These are phyloP conservation scores for Stenopsyche tienmushanensis DNA, from an alignment of 1,140 invertebrate species.

Conservation along the genomic window DNA sequence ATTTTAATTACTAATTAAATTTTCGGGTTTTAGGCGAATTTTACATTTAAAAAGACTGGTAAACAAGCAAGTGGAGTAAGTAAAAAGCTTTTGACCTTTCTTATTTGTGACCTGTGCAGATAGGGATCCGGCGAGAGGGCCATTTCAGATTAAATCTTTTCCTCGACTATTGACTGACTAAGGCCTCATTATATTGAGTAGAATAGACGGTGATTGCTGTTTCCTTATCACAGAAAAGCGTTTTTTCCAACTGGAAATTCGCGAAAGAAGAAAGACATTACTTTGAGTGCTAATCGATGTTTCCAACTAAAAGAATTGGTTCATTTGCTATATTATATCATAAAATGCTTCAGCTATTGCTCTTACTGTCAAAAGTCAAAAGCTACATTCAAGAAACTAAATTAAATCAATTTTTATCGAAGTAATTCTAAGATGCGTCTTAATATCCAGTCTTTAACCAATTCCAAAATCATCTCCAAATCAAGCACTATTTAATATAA, in stretches of 20 bases:
- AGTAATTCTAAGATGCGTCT: no score
- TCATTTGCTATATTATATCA: no score
- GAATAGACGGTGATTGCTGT: conserved; percentile 28
- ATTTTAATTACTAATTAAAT: conserved; percentile 9
- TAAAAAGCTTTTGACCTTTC: conserved; percentile 1
- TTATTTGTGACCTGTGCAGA: background rate
- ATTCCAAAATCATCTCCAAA: no score
- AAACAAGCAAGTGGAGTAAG: background rate
- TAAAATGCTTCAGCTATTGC: no score
- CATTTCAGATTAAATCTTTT: conserved; percentile 23
- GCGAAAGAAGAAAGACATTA: no score
- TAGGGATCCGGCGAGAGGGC: background rate
- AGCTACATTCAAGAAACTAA: no score
- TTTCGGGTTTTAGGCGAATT: background rate
- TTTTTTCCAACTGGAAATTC: background rate
- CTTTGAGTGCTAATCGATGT: background rate
- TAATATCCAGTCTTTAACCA: no score
- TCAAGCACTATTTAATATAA: no score
- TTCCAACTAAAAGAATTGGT: no score
- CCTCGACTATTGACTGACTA: conserved; percentile 3
- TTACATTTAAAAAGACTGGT: background rate
- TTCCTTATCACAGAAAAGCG: conserved; percentile 11
- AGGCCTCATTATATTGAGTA: conserved; percentile 28
- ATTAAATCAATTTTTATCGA: no score
- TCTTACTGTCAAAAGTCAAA: no score